These are phyloP conservation scores for Anableps anableps DNA, from an alignment of 2,797 vertebrate species.

Conservation along the genomic window DNA sequence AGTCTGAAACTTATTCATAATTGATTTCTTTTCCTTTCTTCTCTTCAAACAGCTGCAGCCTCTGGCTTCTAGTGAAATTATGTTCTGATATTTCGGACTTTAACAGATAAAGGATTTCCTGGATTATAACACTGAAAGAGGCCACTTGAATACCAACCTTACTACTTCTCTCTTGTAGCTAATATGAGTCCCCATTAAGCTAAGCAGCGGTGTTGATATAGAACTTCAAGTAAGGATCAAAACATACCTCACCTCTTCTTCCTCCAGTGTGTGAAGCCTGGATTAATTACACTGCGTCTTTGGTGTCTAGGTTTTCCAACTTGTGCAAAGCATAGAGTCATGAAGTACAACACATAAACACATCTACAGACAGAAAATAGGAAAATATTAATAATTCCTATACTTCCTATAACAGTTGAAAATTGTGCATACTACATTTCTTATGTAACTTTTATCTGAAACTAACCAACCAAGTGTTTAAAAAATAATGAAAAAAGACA, in stretches of 20 bases:
- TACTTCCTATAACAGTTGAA: not conserved
- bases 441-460: not conserved
- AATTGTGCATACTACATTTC: not conserved
- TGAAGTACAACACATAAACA: not conserved
- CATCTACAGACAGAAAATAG: not conserved
- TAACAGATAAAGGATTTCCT: conserved; percentile 37
- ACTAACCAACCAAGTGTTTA: not conserved
- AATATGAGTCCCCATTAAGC: conserved; percentile 37
- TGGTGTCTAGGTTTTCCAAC: conserved; percentile 30
- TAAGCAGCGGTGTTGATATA: conserved; percentile 39
- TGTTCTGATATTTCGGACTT: conserved; percentile 26
- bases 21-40: conserved; percentile 43
- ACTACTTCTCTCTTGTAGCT: conserved; percentile 32
- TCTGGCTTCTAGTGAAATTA: conserved; percentile 26
- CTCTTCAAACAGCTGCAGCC: conserved; percentile 31
- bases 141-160: conserved; percentile 44
- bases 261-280: not conserved
- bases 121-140: conserved; percentile 19
- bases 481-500: not conserved
- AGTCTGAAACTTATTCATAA: conserved; percentile 44
- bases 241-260: conserved; percentile 39
- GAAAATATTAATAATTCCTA: not conserved
- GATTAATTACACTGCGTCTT: conserved; percentile 55
- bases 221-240: conserved; percentile 62
- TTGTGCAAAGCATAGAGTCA: not conserved